Percentiles rank a stretch among this genome's conserved stretches.
Evolutionary conservation across 1,140 invertebrate genomes (phyloP).

Genomic region (Bombus sibiricus): DNA sequence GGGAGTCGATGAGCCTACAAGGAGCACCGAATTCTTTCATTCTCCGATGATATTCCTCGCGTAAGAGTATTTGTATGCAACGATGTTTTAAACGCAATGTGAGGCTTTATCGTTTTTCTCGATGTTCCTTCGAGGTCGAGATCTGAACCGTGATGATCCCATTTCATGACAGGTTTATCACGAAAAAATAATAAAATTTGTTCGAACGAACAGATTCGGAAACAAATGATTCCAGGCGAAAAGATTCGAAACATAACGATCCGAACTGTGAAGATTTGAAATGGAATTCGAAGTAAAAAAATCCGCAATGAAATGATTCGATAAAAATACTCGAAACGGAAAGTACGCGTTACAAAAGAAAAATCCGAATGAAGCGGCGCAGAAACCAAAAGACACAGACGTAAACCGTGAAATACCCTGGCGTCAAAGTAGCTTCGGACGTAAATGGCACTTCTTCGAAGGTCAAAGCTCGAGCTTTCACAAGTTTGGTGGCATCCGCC

Average conservation of each 20-base stretch:
- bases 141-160: neutral
- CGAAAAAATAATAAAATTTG: neutral
- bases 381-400: neutral
- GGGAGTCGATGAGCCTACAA: slow-evolving; percentile 82
- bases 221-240: too few relatives aligned
- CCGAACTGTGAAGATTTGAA: neutral
- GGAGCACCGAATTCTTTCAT: slow-evolving; percentile 28
- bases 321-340: neutral
- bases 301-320: neutral
- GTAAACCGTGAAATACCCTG: neutral
- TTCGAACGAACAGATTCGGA: neutral
- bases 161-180: too few relatives aligned
- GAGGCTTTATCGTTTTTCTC: neutral
- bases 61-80: neutral
- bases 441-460: neutral
- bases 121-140: neutral
- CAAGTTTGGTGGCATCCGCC: neutral
- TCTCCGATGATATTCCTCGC: neutral
- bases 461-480: neutral
- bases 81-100: neutral
- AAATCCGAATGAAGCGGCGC: neutral
- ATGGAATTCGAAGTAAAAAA: neutral
- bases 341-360: neutral
- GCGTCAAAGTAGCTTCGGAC: neutral
- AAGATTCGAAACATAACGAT: neutral